Percentiles rank a stretch among this genome's conserved stretches.
phyloP scores from a whole-genome alignment of 2,888 invertebrate species.

The Melanchra persicariae region DNA sequence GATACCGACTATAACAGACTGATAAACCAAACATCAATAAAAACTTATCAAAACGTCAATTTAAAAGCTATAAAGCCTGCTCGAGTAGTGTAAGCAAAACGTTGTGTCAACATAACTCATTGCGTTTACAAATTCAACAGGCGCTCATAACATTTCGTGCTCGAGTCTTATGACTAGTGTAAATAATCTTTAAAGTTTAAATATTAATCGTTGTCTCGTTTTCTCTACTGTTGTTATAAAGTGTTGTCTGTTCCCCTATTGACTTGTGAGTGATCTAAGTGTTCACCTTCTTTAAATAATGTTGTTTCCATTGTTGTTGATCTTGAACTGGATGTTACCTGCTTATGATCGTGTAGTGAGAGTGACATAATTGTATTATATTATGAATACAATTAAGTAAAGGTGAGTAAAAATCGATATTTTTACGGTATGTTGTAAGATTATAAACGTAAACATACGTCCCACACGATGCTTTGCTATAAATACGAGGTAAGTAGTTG shows the following conservation, averaged over 20 bases:
- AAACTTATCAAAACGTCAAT: conserved; percentile 53
- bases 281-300: conserved; percentile 63
- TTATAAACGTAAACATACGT: conserved; percentile 40
- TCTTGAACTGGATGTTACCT: conserved; percentile 54
- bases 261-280: conserved; percentile 59
- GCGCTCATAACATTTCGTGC: conserved; percentile 73
- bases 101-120: conserved; percentile 61
- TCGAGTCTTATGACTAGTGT: conserved; percentile 60
- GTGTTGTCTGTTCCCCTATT: conserved; percentile 76
- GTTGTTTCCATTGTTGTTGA: conserved; percentile 70
- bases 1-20: conserved; percentile 77
- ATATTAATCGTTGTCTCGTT: conserved; percentile 77
- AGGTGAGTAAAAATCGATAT: conserved; percentile 66
- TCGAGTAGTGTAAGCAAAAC: conserved; percentile 69
- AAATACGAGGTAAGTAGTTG: conserved; percentile 14
- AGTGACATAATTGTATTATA: conserved; percentile 51
- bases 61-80: conserved; percentile 67
- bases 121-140: conserved; percentile 84
- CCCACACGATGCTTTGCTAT: conserved; percentile 24
- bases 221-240: conserved; percentile 77
- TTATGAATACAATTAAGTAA: conserved; percentile 63
- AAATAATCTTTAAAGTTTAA: conserved; percentile 76
- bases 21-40: conserved; percentile 68
- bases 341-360: conserved; percentile 52
- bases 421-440: conserved; percentile 16